These are phyloP conservation scores for Drymonia ruficornis DNA, from an alignment of 2,888 invertebrate species.

Conservation along the genomic window DNA sequence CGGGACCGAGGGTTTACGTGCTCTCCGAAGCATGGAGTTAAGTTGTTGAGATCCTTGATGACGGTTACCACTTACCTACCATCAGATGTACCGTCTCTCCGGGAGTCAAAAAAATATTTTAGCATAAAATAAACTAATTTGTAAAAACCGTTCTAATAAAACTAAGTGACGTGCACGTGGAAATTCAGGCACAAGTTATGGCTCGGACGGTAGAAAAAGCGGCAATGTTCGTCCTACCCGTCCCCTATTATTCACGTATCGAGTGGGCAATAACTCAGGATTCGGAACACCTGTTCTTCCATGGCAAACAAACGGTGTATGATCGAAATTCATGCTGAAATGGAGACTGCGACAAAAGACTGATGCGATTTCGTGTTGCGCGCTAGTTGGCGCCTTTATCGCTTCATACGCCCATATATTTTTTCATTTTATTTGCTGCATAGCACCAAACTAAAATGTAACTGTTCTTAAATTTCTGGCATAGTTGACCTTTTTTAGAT, in stretches of 20 bases:
- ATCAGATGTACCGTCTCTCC: no score
- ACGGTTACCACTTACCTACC: no score
- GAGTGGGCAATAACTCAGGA: conserved; percentile 55
- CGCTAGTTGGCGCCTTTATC: conserved; percentile 9
- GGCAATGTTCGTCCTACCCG: conserved; percentile 32
- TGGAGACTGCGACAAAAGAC: conserved; percentile 29
- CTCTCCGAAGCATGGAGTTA: no score
- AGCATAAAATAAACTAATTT: no score
- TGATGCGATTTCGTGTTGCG: conserved; percentile 23
- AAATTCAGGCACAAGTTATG: neutral
- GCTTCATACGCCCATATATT: neutral
- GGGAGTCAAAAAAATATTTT: no score
- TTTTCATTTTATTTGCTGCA: neutral
- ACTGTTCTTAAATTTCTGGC: no score
- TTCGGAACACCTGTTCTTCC: conserved; percentile 61
- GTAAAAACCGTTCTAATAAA: neutral
- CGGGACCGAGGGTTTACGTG: no score
- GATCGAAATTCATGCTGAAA: conserved; percentile 37
- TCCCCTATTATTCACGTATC: conserved; percentile 53
- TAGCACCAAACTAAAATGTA: neutral
- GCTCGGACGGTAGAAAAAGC: conserved; percentile 24
- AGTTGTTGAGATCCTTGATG: no score
- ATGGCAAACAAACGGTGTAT: conserved; percentile 46
- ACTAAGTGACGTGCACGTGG: neutral
- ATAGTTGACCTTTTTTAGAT: no score